Conservation (phyloP, 2,797 vertebrate genomes). For the Melanotaenia boesemani region DNA sequence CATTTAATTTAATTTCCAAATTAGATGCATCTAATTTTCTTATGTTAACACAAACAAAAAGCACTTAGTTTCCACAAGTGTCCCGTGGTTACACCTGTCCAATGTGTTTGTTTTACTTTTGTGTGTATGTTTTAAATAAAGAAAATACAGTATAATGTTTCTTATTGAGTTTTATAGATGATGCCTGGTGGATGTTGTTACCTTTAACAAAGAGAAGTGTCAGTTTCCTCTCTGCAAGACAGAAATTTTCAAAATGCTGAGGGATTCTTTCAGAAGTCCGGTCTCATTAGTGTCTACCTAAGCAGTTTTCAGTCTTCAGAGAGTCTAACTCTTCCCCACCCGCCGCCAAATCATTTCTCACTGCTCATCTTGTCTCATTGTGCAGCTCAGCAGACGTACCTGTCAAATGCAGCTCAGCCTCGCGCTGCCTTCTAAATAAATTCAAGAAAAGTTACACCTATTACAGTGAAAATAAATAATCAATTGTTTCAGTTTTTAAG, state of each 20-base stretch:
- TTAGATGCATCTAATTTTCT: no score
- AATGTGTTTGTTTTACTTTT: background rate
- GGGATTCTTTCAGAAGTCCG: slow-evolving; percentile 14
- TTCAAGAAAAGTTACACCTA: slow-evolving; percentile 10
- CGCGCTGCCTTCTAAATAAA: slow-evolving; percentile 30
- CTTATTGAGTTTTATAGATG: background rate
- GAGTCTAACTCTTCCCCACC: background rate
- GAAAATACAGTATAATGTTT: background rate
- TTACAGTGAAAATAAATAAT: slow-evolving; percentile 34
- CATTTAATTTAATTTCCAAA: no score
- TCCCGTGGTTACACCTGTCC: background rate
- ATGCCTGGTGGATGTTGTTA: background rate
- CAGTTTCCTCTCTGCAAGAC: slow-evolving; percentile 4
- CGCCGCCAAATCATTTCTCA: slow-evolving; percentile 33
- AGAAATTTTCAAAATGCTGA: background rate
- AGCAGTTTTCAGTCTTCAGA: slow-evolving; percentile 12
- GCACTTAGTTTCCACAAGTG: background rate
- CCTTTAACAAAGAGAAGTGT: background rate
- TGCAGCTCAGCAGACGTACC: slow-evolving; percentile 30
- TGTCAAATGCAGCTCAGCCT: slow-evolving; percentile 27
- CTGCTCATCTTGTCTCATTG: slow-evolving; percentile 29
- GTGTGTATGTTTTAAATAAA: background rate
- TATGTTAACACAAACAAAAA: no score
- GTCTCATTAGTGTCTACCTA: slow-evolving; percentile 29
- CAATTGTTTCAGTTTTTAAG: slow-evolving; percentile 23